Conservation (phyloP, 2,888 invertebrate species). For the Leucophora obtusa region DNA sequence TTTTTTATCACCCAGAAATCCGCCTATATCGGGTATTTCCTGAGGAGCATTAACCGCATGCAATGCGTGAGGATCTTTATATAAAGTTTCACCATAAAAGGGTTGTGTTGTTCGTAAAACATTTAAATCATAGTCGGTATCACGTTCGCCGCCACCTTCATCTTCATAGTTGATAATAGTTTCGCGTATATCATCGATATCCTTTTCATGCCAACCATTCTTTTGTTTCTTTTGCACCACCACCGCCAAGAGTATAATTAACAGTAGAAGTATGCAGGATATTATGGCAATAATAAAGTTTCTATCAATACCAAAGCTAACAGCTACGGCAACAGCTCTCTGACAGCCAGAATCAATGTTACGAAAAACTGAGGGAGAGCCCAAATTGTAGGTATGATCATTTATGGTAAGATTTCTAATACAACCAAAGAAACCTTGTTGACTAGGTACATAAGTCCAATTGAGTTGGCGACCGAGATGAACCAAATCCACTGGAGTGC, state of each 20-base stretch:
- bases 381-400: slow-evolving; percentile 92
- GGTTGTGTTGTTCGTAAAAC: slow-evolving; percentile 77
- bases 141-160: slow-evolving; percentile 98
- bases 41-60: slow-evolving; percentile 66
- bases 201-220: slow-evolving; percentile 92
- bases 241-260: slow-evolving; percentile 91
- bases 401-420: slow-evolving; percentile 94
- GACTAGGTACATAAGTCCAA: slow-evolving; percentile 86
- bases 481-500: slow-evolving; percentile 84
- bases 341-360: slow-evolving; percentile 88
- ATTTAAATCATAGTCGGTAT: slow-evolving; percentile 82
- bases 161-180: slow-evolving; percentile 99
- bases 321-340: slow-evolving; percentile 85
- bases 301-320: slow-evolving; percentile 90
- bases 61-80: slow-evolving; percentile 76
- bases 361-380: slow-evolving; percentile 85
- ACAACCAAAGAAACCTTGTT: slow-evolving; percentile 90
- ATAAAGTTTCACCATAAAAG: slow-evolving; percentile 78
- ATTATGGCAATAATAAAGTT: slow-evolving; percentile 94
- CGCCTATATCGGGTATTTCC: slow-evolving; percentile 90
- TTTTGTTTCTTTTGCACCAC: slow-evolving; percentile 93
- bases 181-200: slow-evolving; percentile 96
- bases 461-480: slow-evolving; percentile 82
- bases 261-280: slow-evolving; percentile 88
- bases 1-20: slow-evolving; percentile 93